Conservation (phyloP, 30 jellyfish, hydroid and myxozoan species). For the Sanderia malayensis region DNA sequence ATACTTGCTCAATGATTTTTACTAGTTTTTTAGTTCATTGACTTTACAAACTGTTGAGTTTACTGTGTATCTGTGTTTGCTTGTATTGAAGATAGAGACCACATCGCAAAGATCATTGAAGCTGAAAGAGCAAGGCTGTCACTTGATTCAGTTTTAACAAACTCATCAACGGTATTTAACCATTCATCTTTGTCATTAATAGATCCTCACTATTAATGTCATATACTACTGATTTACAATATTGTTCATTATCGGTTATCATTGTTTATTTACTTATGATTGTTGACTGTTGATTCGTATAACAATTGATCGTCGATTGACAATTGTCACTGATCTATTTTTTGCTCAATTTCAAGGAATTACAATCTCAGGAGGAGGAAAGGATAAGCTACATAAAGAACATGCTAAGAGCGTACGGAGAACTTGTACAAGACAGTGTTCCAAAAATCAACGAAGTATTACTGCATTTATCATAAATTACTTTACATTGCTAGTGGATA, state of each 20-base stretch:
- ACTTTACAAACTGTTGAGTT: too few relatives aligned
- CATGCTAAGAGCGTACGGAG: constrained; percentile 49
- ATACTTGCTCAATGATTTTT: too few relatives aligned
- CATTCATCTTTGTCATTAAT: too few relatives aligned
- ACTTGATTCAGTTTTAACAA: constrained; percentile 54
- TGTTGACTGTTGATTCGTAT: too few relatives aligned
- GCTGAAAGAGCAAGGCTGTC: constrained; percentile 86
- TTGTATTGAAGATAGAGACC: constrained; percentile 64
- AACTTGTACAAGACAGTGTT: constrained; percentile 42
- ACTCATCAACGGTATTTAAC: too few relatives aligned
- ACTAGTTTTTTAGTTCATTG: too few relatives aligned
- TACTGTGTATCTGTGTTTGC: not conserved
- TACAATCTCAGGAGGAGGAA: constrained; percentile 87
- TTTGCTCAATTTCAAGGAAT: constrained; percentile 23
- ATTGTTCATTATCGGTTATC: too few relatives aligned
- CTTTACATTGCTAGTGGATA: too few relatives aligned
- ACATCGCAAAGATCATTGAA: constrained; percentile 62
- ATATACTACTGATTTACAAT: too few relatives aligned
- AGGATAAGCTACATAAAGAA: constrained; percentile 58
- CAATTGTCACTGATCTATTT: not conserved
- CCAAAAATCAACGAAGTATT: constrained; percentile 78
- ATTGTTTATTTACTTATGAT: too few relatives aligned
- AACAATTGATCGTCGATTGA: not conserved
- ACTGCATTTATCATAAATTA: too few relatives aligned
- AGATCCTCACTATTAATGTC: too few relatives aligned